Percentiles rank a stretch among this genome's conserved stretches.
Evolutionary conservation across 2,113 vertebrate species (phyloP).

Genomic region (Chrysemys picta): DNA sequence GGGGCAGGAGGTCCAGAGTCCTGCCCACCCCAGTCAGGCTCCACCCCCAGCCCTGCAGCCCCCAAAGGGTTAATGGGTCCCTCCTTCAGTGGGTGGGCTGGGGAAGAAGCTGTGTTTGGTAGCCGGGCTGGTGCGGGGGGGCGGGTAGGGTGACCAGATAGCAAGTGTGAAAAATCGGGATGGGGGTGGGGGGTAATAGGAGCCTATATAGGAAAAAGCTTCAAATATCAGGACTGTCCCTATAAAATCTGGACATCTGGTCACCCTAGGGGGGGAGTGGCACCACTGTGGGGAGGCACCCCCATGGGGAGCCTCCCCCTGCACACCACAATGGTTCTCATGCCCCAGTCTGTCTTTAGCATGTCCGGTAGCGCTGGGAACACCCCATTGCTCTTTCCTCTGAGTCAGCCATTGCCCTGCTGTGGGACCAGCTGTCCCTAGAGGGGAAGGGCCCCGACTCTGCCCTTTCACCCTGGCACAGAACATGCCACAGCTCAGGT

Average conservation of each 20-base stretch:
- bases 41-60: background rate
- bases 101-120: background rate
- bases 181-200: too few species aligned
- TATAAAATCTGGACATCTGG: too few species aligned
- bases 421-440: too few species aligned
- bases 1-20: background rate
- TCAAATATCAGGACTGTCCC: too few species aligned
- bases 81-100: background rate
- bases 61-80: background rate
- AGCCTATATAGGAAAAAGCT: too few species aligned
- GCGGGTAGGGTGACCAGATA: too few species aligned
- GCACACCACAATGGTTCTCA: background rate
- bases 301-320: too few species aligned
- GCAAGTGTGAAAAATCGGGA: too few species aligned
- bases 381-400: background rate
- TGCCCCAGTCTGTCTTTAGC: background rate
- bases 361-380: background rate
- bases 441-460: too few species aligned
- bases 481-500: background rate
- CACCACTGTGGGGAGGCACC: too few species aligned
- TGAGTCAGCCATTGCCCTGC: background rate
- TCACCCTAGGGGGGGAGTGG: too few species aligned
- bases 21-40: background rate
- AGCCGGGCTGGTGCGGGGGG: too few species aligned
- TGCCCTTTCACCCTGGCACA: background rate